These are phyloP conservation scores for Parochlus steinenii DNA, from an alignment of 2,888 invertebrate genomes.

Conservation along the genomic window DNA sequence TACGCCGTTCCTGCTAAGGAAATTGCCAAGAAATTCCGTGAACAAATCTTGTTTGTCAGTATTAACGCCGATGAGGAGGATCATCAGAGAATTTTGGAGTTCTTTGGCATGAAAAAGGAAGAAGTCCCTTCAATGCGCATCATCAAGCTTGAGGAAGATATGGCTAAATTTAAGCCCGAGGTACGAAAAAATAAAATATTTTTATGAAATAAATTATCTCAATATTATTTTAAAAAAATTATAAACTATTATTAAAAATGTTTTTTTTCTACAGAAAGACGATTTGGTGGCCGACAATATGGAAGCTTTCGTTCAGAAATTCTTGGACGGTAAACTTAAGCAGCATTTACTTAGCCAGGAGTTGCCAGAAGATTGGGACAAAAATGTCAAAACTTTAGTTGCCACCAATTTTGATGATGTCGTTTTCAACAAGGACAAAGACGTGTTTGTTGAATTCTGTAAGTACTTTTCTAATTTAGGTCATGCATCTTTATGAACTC, in stretches of 20 bases:
- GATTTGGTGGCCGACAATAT: slow-evolving; percentile 25
- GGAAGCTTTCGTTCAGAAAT: slow-evolving; percentile 67
- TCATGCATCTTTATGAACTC: neutral
- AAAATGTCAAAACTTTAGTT: slow-evolving; percentile 80
- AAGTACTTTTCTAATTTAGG: too few species aligned
- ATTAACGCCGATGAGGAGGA: slow-evolving; percentile 92
- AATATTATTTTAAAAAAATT: neutral
- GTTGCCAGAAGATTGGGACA: slow-evolving; percentile 94
- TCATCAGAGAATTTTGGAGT: slow-evolving; percentile 93
- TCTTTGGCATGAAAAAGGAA: slow-evolving; percentile 96
- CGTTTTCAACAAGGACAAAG: slow-evolving; percentile 70
- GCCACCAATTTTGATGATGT: slow-evolving; percentile 92
- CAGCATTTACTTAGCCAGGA: slow-evolving; percentile 90
- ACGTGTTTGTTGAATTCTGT: slow-evolving; percentile 97
- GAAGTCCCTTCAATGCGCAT: slow-evolving; percentile 80
- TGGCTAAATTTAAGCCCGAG: slow-evolving; percentile 95
- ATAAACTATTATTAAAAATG: neutral
- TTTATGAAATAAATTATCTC: slow-evolving; percentile 47
- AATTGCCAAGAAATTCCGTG: slow-evolving; percentile 79
- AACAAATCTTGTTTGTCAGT: slow-evolving; percentile 84
- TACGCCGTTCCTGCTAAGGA: slow-evolving; percentile 60
- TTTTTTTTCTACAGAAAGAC: slow-evolving; percentile 15
- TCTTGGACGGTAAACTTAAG: slow-evolving; percentile 84
- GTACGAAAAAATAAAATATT: slow-evolving; percentile 49
- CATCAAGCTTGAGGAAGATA: slow-evolving; percentile 90